Conservation (phyloP, 2,888 invertebrate genomes). For the Heliconius aoede region DNA sequence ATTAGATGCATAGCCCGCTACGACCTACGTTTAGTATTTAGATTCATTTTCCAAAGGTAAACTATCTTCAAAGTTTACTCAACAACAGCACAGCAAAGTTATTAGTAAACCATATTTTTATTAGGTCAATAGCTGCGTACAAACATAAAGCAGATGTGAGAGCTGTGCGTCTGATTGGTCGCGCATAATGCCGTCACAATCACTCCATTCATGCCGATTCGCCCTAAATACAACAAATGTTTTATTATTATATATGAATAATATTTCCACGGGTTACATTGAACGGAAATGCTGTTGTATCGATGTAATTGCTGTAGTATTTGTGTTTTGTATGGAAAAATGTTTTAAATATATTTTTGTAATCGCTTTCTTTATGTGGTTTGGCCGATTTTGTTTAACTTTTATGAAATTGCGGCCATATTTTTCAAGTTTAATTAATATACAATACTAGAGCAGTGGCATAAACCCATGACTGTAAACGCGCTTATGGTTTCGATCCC, state of each 20-base stretch:
- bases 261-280: constrained; percentile 14
- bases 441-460: too few relatives aligned
- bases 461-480: too few relatives aligned
- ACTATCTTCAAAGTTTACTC: not conserved
- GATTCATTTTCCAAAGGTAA: not conserved
- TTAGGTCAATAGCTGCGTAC: constrained; percentile 38
- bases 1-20: not conserved
- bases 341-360: not conserved
- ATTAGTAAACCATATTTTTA: constrained; percentile 51
- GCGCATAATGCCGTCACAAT: constrained; percentile 38
- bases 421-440: too few relatives aligned
- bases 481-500: too few relatives aligned
- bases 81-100: not conserved
- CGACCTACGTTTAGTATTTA: not conserved
- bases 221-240: constrained; percentile 37
- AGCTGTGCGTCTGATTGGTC: constrained; percentile 29
- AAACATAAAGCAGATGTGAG: constrained; percentile 43
- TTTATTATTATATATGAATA: constrained; percentile 5
- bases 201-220: constrained; percentile 37
- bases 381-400: not conserved
- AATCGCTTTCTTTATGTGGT: not conserved
- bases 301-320: not conserved
- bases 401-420: not conserved
- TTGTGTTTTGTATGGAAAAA: not conserved
- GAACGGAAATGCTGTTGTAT: not conserved